These are phyloP conservation scores for Coenonympha arcania DNA, from an alignment of 2,888 invertebrate species.

Conservation along the genomic window DNA sequence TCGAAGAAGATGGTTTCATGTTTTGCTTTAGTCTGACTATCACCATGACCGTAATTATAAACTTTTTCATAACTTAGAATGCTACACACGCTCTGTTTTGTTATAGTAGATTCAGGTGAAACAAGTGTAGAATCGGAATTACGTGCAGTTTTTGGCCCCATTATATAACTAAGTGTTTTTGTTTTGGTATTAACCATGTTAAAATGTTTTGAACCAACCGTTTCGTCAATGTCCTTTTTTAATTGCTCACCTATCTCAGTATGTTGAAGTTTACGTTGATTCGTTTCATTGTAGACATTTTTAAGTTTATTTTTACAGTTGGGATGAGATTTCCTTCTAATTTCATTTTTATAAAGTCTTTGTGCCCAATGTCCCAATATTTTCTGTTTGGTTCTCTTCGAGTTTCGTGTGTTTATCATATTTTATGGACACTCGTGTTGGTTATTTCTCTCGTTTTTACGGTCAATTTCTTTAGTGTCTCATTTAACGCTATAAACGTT, in stretches of 20 bases:
- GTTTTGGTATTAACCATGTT: not conserved
- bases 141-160: not conserved
- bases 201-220: not conserved
- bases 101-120: not conserved
- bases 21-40: not conserved
- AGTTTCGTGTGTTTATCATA: not conserved
- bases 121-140: not conserved
- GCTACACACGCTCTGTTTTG: not conserved
- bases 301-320: not conserved
- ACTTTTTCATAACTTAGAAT: not conserved
- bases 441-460: too few species aligned
- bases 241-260: not conserved
- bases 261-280: not conserved
- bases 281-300: not conserved
- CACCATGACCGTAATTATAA: not conserved
- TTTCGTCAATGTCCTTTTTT: not conserved
- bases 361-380: not conserved
- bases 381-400: not conserved
- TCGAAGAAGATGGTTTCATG: constrained; percentile 15
- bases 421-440: too few species aligned
- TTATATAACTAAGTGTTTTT: not conserved
- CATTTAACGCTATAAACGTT: too few species aligned
- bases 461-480: too few species aligned
- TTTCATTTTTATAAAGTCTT: not conserved
- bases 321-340: not conserved